phyloP scores from a whole-genome alignment of 2,888 invertebrate genomes.

The Slavum lentiscoides region DNA sequence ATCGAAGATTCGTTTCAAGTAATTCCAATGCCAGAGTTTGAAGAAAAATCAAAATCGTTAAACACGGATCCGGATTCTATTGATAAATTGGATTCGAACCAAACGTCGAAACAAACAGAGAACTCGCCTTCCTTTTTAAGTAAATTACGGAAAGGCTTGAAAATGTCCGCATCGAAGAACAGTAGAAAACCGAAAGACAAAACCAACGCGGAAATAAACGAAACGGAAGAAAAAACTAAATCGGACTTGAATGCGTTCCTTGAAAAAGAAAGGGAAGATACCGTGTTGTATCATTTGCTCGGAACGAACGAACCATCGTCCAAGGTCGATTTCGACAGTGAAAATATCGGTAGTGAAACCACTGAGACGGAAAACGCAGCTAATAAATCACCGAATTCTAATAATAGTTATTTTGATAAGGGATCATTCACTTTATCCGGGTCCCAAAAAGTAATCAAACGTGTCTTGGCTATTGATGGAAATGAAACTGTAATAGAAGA shows the following conservation, averaged over 20 bases:
- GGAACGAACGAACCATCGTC: neutral
- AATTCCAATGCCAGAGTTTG: neutral
- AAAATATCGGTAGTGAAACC: too few relatives aligned
- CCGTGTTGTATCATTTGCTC: neutral
- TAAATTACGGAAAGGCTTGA: constrained; percentile 5
- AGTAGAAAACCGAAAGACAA: neutral
- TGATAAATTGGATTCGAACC: neutral
- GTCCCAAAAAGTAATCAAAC: neutral
- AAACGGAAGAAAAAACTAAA: neutral
- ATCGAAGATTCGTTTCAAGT: neutral
- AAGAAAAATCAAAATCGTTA: neutral
- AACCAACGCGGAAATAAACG: rapidly evolving
- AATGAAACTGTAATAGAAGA: neutral
- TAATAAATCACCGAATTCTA: too few relatives aligned
- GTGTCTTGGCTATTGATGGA: neutral
- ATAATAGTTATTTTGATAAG: too few relatives aligned
- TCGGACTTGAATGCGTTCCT: neutral
- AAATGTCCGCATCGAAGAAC: neutral
- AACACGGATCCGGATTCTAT: neutral
- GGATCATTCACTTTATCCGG: too few relatives aligned
- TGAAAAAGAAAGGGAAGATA: constrained; percentile 9
- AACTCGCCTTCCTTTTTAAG: constrained; percentile 6
- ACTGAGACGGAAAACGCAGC: too few relatives aligned
- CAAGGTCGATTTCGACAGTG: too few relatives aligned
- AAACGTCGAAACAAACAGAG: neutral